These are phyloP conservation scores for Heliconius erato DNA, from an alignment of 2,888 invertebrate species.

Conservation along the genomic window DNA sequence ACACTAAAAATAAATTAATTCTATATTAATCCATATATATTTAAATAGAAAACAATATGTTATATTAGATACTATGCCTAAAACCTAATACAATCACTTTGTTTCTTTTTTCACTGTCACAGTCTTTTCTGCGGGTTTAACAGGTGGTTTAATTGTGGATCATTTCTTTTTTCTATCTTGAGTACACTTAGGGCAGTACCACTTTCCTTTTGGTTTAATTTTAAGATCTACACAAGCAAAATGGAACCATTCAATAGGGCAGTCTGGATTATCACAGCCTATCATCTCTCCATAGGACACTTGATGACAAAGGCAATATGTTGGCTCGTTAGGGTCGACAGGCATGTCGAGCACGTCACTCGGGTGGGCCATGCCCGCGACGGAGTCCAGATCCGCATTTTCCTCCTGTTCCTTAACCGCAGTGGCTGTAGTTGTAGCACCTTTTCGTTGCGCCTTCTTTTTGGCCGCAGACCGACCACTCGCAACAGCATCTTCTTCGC, in stretches of 20 bases:
- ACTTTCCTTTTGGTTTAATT: constrained; percentile 97
- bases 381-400: constrained; percentile 82
- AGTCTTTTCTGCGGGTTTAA: constrained; percentile 76
- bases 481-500: constrained; percentile 78
- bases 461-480: constrained; percentile 77
- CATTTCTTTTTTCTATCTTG: constrained; percentile 93
- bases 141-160: constrained; percentile 72
- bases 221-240: constrained; percentile 96
- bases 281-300: constrained; percentile 99
- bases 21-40: constrained; percentile 48
- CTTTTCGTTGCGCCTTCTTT: constrained; percentile 78
- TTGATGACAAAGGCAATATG: constrained; percentile 99
- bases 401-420: constrained; percentile 78
- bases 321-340: constrained; percentile 99
- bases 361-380: constrained; percentile 89
- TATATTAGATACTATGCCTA: constrained; percentile 50
- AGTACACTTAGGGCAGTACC: constrained; percentile 97
- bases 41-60: constrained; percentile 51
- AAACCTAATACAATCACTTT: constrained; percentile 61
- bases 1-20: constrained; percentile 52
- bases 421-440: constrained; percentile 70
- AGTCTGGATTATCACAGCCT: constrained; percentile 96
- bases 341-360: constrained; percentile 97
- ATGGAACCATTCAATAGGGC: constrained; percentile 98
- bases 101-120: constrained; percentile 73